phyloP scores from a whole-genome alignment of 2,797 vertebrate species.

The Prionace glauca region DNA sequence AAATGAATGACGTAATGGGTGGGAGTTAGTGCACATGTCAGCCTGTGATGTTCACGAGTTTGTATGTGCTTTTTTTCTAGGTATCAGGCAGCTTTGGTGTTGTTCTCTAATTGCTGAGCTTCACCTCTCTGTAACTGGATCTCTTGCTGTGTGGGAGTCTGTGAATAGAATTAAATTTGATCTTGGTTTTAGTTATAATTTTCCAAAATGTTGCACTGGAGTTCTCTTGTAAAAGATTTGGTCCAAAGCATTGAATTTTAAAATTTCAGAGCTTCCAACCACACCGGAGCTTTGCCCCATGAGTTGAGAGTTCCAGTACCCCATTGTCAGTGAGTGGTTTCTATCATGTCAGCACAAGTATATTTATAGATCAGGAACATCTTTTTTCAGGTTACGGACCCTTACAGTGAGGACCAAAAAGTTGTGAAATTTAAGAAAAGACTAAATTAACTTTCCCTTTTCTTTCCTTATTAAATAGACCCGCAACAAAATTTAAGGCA shows the following conservation, averaged over 20 bases:
- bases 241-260: background rate
- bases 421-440: background rate
- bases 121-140: background rate
- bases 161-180: background rate
- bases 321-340: background rate
- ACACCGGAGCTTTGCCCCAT: background rate
- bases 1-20: background rate
- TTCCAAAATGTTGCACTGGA: background rate
- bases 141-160: background rate
- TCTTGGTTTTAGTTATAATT: background rate
- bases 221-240: background rate
- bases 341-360: background rate
- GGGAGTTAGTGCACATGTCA: background rate
- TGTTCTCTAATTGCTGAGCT: background rate
- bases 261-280: background rate
- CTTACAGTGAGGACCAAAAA: background rate
- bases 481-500: background rate
- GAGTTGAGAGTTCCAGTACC: background rate
- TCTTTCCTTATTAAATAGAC: background rate
- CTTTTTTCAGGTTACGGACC: background rate
- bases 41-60: background rate
- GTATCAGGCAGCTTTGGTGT: background rate
- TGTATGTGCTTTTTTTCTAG: background rate
- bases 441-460: background rate
- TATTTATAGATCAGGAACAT: background rate